phyloP scores from a whole-genome alignment of 1,140 invertebrate genomes.

The Bombus confusus region DNA sequence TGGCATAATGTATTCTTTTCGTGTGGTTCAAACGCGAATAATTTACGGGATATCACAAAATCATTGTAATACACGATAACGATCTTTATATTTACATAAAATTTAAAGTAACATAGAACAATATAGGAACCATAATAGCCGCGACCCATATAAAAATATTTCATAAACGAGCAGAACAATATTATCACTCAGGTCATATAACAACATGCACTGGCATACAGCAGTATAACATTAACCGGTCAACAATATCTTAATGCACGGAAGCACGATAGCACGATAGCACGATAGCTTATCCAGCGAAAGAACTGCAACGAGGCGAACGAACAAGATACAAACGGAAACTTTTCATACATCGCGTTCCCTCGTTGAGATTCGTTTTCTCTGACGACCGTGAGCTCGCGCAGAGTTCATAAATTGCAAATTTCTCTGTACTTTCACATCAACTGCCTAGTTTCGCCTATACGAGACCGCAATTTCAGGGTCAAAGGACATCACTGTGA shows the following conservation, averaged over 20 bases:
- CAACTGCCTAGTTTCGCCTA: slow-evolving; percentile 59
- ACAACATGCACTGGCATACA: neutral
- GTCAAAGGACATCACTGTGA: slow-evolving; percentile 50
- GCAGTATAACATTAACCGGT: neutral
- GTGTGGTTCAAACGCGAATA: too few relatives aligned
- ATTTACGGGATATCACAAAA: too few relatives aligned
- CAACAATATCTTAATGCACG: slow-evolving; percentile 27
- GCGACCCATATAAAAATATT: neutral
- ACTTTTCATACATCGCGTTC: neutral
- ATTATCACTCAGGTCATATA: neutral
- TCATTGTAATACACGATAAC: neutral
- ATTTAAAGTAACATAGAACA: neutral
- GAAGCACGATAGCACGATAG: slow-evolving; percentile 39
- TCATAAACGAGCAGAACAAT: neutral
- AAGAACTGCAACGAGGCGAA: neutral
- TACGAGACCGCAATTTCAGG: slow-evolving; percentile 52
- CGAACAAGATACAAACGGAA: neutral
- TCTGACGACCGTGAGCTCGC: neutral
- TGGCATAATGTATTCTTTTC: too few relatives aligned
- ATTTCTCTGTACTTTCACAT: slow-evolving; percentile 66
- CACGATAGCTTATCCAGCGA: slow-evolving; percentile 22
- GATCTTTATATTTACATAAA: neutral
- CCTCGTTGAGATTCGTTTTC: slow-evolving; percentile 6
- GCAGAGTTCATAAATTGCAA: slow-evolving; percentile 35
- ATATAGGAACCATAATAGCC: neutral